Evolutionary conservation across 1,140 invertebrate species (phyloP).

Genomic region (Centruroides vittatus): DNA sequence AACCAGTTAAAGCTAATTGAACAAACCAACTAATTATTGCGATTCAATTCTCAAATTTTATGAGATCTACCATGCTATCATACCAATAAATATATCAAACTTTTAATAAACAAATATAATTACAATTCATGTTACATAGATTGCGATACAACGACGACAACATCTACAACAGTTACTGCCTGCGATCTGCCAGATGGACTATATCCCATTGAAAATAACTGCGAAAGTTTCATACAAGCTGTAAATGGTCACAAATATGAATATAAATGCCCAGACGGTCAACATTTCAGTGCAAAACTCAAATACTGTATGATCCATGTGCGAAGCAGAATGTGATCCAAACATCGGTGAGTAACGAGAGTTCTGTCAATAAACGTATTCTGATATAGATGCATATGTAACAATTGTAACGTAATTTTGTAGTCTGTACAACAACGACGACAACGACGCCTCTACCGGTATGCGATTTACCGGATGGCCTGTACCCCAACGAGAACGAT

Average conservation of each 20-base stretch:
- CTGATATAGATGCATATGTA: no score
- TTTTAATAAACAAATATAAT: no score
- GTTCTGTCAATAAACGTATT: neutral
- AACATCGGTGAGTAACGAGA: neutral
- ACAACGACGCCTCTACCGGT: neutral
- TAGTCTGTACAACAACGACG: neutral
- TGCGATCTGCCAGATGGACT: no score
- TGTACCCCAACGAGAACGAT: neutral
- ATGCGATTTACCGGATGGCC: neutral
- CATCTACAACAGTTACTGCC: no score
- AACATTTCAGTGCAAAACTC: conserved; percentile 4
- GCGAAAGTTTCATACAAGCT: neutral
- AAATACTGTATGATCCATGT: conserved; percentile 1
- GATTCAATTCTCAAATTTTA: no score
- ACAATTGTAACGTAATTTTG: neutral
- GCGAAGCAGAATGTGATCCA: conserved; percentile 3
- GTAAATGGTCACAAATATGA: neutral
- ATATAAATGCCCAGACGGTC: neutral
- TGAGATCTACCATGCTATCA: no score
- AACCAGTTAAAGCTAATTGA: no score
- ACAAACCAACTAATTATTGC: no score
- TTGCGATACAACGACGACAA: neutral
- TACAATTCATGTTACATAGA: neutral
- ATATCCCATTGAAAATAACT: neutral
- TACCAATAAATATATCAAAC: no score